Conservation (phyloP, 2,797 vertebrate species). For the Muscicapa striata region DNA sequence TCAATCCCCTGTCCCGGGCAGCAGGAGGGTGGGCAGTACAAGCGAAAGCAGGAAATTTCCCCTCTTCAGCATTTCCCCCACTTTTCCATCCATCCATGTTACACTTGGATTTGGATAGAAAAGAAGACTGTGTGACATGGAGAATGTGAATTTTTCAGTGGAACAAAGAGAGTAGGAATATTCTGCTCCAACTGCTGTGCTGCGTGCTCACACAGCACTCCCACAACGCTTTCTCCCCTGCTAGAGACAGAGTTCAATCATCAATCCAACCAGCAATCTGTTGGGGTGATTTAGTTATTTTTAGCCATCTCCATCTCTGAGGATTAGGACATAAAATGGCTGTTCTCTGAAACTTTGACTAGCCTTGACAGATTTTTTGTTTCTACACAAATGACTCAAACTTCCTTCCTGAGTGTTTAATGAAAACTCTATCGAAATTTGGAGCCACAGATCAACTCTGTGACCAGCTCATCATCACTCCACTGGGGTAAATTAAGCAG, state of each 20-base stretch:
- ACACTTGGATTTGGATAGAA: neutral
- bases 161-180: constrained; percentile 12
- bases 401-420: neutral
- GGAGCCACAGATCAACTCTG: neutral
- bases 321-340: neutral
- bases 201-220: accelerated
- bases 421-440: neutral
- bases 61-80: accelerated
- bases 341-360: constrained; percentile 1
- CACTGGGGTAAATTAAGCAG: neutral
- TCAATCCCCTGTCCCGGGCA: accelerated
- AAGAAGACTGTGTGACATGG: neutral
- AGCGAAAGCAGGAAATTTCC: neutral
- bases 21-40: neutral
- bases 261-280: constrained; percentile 23
- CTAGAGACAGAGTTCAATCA: constrained; percentile 19
- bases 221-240: neutral
- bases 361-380: constrained; percentile 17
- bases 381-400: neutral
- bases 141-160: constrained; percentile 10
- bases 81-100: neutral
- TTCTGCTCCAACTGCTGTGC: neutral
- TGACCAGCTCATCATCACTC: neutral
- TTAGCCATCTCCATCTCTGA: neutral
- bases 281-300: constrained; percentile 18